Evolutionary conservation across 2,888 invertebrate genomes (phyloP), one percentile per base, ranked within the genome.

Genomic region (Carpatolechia fugitivella): DNA sequence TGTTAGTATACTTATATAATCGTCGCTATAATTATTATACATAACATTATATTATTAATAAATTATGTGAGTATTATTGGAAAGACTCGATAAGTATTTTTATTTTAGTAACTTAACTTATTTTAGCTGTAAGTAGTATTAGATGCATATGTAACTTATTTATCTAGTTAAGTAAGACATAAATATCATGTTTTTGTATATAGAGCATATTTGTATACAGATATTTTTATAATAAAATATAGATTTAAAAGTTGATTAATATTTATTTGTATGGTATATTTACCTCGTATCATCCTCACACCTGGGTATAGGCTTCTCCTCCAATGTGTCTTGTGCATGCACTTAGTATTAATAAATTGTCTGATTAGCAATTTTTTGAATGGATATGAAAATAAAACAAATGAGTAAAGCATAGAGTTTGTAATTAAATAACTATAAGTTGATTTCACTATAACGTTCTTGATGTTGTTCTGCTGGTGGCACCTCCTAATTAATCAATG

Each of bases 401-500:
- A 3, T 18, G 35, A 14, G 7, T 57, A 41, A 40, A 51, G 38
- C 13, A 13, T 41, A 52, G 47, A 18, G 16, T 38, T 38, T 46
- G 51, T 58, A 55, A 55, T 57, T 52, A 56, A 58, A 50, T 53
- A 66, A 60, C 52, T 65, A 59, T 52, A 16, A 30, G 16, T 55
- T 69, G 65, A 65, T 61, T 68, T 59, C 61, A 64, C 64, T 56
- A 56, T 54, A 61, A 61, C 59, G 58, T 54, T 35, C 48, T 38
- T 47, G 51, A 18, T 6, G 11, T 16, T 10, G 8, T 10, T 8
- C 14, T 36, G 14, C 13, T 57, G n/a, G 13, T 8, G 29, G 16
- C n/a, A 20, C 18, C 16, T 7, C 8, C 6, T 7, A 5, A 18
- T 83, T 89, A 93, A 68, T 93, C 92, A 64, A 91, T 63, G 59